phyloP scores from a whole-genome alignment of 2,113 vertebrate species.

The Carlito syrichta region DNA sequence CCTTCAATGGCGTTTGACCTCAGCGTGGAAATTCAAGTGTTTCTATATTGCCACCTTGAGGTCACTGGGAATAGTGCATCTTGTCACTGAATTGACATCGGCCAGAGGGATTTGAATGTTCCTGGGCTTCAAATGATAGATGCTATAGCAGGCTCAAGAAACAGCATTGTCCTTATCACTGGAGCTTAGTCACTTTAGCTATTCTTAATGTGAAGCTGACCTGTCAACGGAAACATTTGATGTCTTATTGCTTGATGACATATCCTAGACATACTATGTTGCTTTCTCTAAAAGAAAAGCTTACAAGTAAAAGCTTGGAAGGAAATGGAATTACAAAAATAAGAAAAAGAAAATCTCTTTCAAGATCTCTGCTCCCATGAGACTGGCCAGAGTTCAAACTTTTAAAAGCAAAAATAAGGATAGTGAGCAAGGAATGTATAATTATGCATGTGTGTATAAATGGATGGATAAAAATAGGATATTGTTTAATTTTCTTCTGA shows the following conservation, averaged over 20 bases:
- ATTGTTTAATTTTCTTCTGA: conserved; percentile 71
- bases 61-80: not conserved
- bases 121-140: not conserved
- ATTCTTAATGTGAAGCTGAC: accelerated
- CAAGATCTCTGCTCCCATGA: not conserved
- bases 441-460: not conserved
- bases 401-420: conserved; percentile 29
- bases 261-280: not conserved
- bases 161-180: not conserved
- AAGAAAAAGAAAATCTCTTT: not conserved
- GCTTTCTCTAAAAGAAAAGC: not conserved
- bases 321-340: not conserved
- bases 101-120: not conserved
- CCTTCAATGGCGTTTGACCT: not conserved
- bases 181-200: not conserved
- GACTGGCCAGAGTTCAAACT: not conserved
- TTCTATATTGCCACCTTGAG: conserved; percentile 40
- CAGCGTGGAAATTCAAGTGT: not conserved
- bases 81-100: not conserved
- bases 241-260: not conserved
- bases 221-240: not conserved
- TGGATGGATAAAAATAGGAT: conserved; percentile 49
- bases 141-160: not conserved
- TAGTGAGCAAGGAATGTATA: not conserved
- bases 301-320: not conserved